phyloP scores from a whole-genome alignment of 2,113 vertebrate species.

The Oncorhynchus masou region DNA sequence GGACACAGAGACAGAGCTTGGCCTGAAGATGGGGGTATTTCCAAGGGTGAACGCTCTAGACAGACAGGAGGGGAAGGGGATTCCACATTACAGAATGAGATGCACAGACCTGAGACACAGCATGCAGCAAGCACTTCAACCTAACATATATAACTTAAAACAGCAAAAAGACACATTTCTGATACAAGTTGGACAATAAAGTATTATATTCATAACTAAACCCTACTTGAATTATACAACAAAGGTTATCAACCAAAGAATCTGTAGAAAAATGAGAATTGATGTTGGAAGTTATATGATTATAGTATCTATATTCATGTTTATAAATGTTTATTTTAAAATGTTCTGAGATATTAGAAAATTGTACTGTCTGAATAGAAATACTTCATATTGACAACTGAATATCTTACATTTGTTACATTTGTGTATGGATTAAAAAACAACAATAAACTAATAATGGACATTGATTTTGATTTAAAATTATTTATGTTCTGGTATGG shows the following conservation, averaged over 20 bases:
- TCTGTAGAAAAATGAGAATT: neutral
- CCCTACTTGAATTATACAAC: neutral
- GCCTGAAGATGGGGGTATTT: conserved; percentile 61
- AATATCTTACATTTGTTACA: conserved; percentile 27
- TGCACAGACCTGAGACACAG: neutral
- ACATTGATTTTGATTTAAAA: neutral
- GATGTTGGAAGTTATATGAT: neutral
- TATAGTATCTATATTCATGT: neutral
- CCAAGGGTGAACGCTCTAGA: conserved; percentile 46
- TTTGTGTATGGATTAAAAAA: conserved; percentile 51
- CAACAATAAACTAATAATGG: neutral
- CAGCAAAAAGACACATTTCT: no score
- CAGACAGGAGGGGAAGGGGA: neutral
- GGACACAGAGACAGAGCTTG: conserved; percentile 29
- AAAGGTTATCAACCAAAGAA: neutral
- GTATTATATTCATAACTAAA: neutral
- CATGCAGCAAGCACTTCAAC: neutral
- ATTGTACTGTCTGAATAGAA: conserved; percentile 14
- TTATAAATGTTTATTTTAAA: neutral
- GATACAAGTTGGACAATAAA: no score
- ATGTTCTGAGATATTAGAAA: neutral
- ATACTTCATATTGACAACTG: conserved; percentile 30
- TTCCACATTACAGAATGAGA: neutral
- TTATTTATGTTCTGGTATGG: neutral
- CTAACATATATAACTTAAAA: no score